Evolutionary conservation across 2,113 vertebrate species (phyloP).

Genomic region (Ictalurus punctatus): DNA sequence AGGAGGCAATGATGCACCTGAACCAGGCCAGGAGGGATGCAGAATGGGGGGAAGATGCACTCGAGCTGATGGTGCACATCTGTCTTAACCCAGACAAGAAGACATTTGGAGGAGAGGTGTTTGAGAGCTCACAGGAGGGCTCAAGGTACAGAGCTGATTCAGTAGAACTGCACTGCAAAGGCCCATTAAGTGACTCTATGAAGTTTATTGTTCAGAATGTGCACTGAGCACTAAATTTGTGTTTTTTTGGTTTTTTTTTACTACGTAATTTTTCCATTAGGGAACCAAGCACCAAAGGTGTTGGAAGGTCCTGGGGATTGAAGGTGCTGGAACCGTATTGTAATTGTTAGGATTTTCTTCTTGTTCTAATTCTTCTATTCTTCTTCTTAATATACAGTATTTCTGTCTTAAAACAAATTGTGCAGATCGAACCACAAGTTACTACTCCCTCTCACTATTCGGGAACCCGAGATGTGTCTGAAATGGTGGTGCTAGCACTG

Average conservation of each 20-base stretch:
- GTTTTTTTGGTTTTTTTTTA: too few species aligned
- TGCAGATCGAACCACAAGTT: neutral
- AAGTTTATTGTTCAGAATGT: neutral
- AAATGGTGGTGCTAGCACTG: neutral
- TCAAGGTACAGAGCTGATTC: slow-evolving; percentile 59
- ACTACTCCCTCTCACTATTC: neutral
- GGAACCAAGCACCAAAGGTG: neutral
- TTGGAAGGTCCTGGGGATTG: neutral
- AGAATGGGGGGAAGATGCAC: slow-evolving; percentile 64
- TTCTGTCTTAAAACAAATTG: neutral
- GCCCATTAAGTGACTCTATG: too few species aligned
- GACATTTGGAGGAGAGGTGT: slow-evolving; percentile 68
- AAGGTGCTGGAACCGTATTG: neutral
- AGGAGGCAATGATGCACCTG: slow-evolving; percentile 66
- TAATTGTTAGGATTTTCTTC: neutral
- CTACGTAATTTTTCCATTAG: neutral
- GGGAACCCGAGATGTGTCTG: neutral
- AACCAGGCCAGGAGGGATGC: slow-evolving; percentile 69
- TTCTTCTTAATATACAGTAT: neutral
- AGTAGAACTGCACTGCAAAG: neutral
- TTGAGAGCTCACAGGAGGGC: slow-evolving; percentile 57
- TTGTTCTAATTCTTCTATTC: neutral
- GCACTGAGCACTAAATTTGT: neutral
- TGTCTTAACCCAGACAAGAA: slow-evolving; percentile 74
- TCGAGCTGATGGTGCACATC: slow-evolving; percentile 70